Evolutionary conservation across 2,888 invertebrate genomes (phyloP), one percentile per base, ranked within the genome.

Genomic region (Lomographa bimaculata): DNA sequence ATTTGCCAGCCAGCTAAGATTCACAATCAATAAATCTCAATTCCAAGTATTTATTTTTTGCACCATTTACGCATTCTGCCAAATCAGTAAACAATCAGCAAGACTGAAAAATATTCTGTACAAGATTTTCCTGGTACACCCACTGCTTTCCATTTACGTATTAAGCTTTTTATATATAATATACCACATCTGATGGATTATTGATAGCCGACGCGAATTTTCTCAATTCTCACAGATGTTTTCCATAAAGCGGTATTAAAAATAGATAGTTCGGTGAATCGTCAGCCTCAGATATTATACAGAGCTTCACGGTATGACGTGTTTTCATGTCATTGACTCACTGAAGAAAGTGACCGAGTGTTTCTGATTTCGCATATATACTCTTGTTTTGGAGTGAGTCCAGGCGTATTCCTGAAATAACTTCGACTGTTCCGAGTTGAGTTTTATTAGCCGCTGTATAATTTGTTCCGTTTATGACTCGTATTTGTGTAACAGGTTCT

Each of bases 321-420:
- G 48, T 48, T 56, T 63, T 70, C 70, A 57, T 76, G 80, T 79
- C 79, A 82, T 82, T 87, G 87, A 86, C 78, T 84, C 83, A 83
- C 66, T 63, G 73, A 63, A 73, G 71, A 81, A 81, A 82, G 79
- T 84, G 86, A 79, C 80, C 77, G 82, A 76, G 65, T 76, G 71
- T 56, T 70, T 78, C 71, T 70, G 76, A 78, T 76, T 76, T 71
- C 64, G 64, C 64, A 54, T 64, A 66, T 60, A 65, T 66, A 43
- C 45, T 40, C 49, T 53, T 40, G 50, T 77, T 79, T 87, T 89
- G 87, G 87, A 86, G 77, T 71, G 67, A 71, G 77, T 89, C 87
- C 87, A 89, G 87, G 69, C 72, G 68, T 64, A 73, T 71, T 84
- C 79, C 78, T 70, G 76, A 87, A 89, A 89, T 89, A 89, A 79